Evolutionary conservation across 2,113 vertebrate species (phyloP).

Genomic region (Leiothrix lutea): DNA sequence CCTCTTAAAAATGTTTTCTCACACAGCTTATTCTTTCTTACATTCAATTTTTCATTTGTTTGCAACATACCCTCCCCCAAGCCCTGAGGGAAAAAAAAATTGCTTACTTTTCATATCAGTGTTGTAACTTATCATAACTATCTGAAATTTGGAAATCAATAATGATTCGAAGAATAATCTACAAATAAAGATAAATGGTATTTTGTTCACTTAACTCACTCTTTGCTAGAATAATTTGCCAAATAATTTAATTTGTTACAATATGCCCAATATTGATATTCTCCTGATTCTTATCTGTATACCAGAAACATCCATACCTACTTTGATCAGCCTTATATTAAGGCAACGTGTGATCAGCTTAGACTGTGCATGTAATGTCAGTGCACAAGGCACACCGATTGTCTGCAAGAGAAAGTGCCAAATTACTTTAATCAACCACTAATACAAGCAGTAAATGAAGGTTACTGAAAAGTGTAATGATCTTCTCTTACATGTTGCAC

Average conservation of each 20-base stretch:
- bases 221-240: neutral
- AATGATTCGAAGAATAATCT: accelerated
- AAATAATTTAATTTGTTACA: conserved; percentile 16
- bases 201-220: neutral
- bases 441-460: neutral
- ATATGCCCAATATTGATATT: neutral
- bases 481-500: neutral
- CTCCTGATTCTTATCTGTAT: neutral
- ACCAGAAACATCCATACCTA: neutral
- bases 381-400: neutral
- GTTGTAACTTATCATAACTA: neutral
- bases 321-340: neutral
- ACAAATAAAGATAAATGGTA: neutral
- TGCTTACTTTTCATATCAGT: neutral
- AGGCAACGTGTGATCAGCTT: neutral
- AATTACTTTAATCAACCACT: neutral
- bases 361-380: accelerated
- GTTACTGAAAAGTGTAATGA: neutral
- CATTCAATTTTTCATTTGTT: neutral
- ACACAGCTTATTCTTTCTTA: neutral
- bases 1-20: neutral
- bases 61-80: neutral
- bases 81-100: neutral
- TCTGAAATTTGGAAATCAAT: conserved; percentile 18
- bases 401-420: neutral